Base-by-base conservation (phyloP, 35 echinoderm and acorn worm species). In the Heliocidaris erythrogramma region DNA sequence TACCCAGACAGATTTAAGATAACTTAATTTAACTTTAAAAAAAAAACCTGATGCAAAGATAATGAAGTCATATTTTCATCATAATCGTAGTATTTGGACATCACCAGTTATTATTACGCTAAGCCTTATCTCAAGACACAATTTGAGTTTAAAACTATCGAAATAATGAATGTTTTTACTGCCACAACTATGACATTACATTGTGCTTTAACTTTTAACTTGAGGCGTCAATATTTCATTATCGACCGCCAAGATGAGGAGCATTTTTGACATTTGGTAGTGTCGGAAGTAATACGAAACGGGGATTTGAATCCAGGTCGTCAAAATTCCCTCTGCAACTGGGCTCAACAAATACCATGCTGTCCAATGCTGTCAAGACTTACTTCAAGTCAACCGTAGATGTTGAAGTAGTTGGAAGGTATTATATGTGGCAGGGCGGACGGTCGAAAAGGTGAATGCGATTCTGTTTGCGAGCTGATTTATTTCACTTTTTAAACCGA, bases 351-450 rank as follows among this genome's bases (percentile, higher is more conserved):
- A 88, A 88, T 48, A 88, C 31, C 86, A 88, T 14, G 6, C 86
- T 48, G 31, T 29, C 0, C 13, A 35, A 12, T 88, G 86, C 47
- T 32, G 86, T 88, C 47, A 17, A 48, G 86, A 35, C 31, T 32
- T 29, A 88, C 30, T 17, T 1, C 31, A 13, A 88, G 86, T 88
- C 86, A 88, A 17, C 86, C 30, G 86, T 88, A 88, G 86, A 88
- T 35, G 86, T 88, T 88, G 86, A 88, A 88, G 86, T 88, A 88
- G 86, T 69, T 69, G 24, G 60, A 69, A 17, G 60, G 60, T 69
- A 69, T 69, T 69, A 69, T 69, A 69, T 69, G 60, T 69, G 60
- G 60, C 60, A 69, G 60, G 60, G 24, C 60, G 24, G 60, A 69
- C 60, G 60, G 24, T 18, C 17, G 60, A 69, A 69, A 69, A 69